Evolutionary conservation across 2,113 vertebrate species (phyloP).

Genomic region (Cyanistes caeruleus): DNA sequence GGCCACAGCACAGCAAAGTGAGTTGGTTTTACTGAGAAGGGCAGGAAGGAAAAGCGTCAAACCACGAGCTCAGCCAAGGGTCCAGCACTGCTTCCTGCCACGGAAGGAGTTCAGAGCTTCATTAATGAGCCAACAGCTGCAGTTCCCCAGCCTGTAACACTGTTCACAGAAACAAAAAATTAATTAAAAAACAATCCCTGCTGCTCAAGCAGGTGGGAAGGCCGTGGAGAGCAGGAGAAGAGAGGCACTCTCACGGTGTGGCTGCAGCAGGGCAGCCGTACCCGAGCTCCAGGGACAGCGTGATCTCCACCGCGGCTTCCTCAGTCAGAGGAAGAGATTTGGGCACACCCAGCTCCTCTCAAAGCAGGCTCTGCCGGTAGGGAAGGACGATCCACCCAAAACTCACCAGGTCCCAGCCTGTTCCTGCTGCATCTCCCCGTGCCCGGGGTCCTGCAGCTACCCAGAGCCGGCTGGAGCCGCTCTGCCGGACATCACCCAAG

Average conservation of each 20-base stretch:
- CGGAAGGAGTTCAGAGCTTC: background rate
- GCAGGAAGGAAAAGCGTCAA: constrained; percentile 57
- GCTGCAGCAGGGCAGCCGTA: accelerated
- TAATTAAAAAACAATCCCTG: background rate
- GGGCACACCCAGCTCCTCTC: constrained; percentile 1
- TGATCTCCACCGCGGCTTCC: background rate
- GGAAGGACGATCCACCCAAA: background rate
- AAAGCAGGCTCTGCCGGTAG: background rate
- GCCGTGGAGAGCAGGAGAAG: background rate
- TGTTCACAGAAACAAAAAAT: background rate
- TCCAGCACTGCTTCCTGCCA: background rate
- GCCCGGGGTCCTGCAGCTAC: background rate
- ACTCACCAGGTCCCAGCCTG: background rate
- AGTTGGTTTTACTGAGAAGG: background rate
- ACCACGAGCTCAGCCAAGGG: background rate
- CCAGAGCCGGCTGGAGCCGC: background rate
- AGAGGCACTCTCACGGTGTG: accelerated
- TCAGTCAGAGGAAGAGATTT: background rate
- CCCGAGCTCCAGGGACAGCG: accelerated
- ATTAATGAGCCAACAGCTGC: constrained; percentile 12
- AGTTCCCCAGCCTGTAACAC: background rate
- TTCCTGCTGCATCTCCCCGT: background rate
- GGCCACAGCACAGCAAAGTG: accelerated
- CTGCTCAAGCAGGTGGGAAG: background rate
- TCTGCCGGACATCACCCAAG: background rate